Base-by-base conservation (phyloP, 2,113 vertebrate genomes). In the Illadopsis cleaveri region DNA sequence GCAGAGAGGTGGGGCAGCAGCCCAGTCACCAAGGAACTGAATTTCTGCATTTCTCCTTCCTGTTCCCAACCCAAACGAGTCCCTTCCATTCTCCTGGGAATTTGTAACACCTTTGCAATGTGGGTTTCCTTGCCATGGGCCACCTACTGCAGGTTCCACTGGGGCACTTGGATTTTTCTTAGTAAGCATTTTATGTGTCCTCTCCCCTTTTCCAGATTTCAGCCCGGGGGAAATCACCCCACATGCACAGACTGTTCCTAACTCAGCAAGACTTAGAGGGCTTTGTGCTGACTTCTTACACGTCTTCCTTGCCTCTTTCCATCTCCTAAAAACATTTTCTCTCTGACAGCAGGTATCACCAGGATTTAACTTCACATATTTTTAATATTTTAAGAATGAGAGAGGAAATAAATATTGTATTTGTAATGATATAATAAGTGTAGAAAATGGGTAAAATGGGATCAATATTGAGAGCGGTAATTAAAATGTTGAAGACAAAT, bases 21-120 rank as follows among this genome's bases (percentile, higher is more conserved):
- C 19, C 5, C 5, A 5, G 10, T 8, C 62, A 22, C 0, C 5
- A 11, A 38, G 33, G 48, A 60, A 8, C 1, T 23, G 21, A 62
- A 3, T 23, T 58, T 42, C 61, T 86, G 37, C 57, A 16, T 40
- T 51, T 71, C 42, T 66, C 35, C 44, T 37, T 38, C 51, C 51
- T n/a, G 2, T 10, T 19, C 5, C 14, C 28, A 14, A 10, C 22
- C 12, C 76, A 15, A 25, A 30, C 24, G 11, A 17, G 14, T 24
- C 38, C 12, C 6, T 70, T 23, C 22, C 14, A 30, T 4, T 2
- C 47, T 65, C 16, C 24, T 37, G 42, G 20, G 38, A 37, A 13
- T 57, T 21, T 42, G 2, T 15, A 37, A 4, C 10, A 28, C 14
- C 35, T 93, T 47, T 82, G 47, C 8, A 30, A 25, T 4, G 10